These are phyloP conservation scores for Penaeus indicus DNA, from an alignment of 1,140 invertebrate genomes.

Conservation along the genomic window DNA sequence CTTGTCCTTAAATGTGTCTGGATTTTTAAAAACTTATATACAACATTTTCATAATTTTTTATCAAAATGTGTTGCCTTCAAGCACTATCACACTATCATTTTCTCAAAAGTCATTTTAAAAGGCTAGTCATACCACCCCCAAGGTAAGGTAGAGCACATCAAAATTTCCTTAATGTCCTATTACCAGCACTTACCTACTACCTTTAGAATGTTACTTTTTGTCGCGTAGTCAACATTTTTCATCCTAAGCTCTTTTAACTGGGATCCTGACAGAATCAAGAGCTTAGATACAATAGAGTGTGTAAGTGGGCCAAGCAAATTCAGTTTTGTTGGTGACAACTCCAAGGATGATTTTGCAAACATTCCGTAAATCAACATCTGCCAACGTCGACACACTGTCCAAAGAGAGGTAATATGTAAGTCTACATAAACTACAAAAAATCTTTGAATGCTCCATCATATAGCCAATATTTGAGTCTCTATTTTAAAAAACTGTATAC, in stretches of 20 bases:
- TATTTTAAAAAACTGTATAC: too few species aligned
- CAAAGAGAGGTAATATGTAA: not conserved
- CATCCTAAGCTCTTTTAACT: conserved; percentile 31
- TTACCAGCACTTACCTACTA: conserved; percentile 33
- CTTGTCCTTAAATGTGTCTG: too few species aligned
- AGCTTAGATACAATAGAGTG: conserved; percentile 35
- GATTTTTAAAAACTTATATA: too few species aligned
- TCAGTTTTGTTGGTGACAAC: conserved; percentile 15
- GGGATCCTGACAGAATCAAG: conserved; percentile 39
- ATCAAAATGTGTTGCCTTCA: too few species aligned
- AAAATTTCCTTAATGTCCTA: not conserved
- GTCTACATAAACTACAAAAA: too few species aligned
- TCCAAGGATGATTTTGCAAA: conserved; percentile 39
- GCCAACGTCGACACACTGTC: conserved; percentile 54
- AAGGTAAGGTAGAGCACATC: too few species aligned
- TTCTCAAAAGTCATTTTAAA: too few species aligned
- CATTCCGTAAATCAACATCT: conserved; percentile 36
- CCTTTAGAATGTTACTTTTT: conserved; percentile 40
- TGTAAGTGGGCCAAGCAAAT: conserved; percentile 33
- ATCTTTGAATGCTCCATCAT: too few species aligned
- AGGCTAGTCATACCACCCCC: too few species aligned
- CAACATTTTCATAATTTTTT: too few species aligned
- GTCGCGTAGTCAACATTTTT: conserved; percentile 32
- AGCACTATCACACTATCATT: too few species aligned
- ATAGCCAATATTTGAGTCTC: too few species aligned